Base-by-base conservation (phyloP, 1,140 invertebrate species). In the Ladona fulva region DNA sequence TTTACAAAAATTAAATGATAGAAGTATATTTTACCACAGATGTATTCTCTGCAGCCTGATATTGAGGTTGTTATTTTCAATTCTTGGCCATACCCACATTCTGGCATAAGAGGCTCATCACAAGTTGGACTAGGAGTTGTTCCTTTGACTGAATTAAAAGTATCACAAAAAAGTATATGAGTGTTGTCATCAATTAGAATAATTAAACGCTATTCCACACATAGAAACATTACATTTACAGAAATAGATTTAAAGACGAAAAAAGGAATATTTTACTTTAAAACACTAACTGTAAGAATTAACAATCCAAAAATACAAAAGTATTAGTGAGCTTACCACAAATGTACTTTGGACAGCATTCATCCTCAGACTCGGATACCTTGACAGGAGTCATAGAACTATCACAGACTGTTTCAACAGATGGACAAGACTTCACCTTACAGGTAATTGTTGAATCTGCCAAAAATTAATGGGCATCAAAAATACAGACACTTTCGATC, bases 311-410 rank as follows among this genome's bases (percentile, higher is more conserved):
- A 29, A 74, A 73, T 29, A 66, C 14, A n/a, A 74, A 74, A 75
- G 77, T 0, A 8, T 8, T 8, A 37, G 29, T 37, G 1, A 37
- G 84, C 86, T 85, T 82, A 91, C 90, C 87, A 81, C 93, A 94
- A 19, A 89, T 82, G 81, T 91, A 91, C 75, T 90, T 88, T 0
- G 89, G 86, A 81, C 93, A 94, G 84, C 93, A 94, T 59, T 89
- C 87, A 3, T 84, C 82, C 12, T 87, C 84, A 3, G 89, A 88
- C 29, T 84, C 87, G 22, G 88, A 83, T 0, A 90, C 79, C 14
- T 87, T 82, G 42, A 89, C 81, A 11, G 89, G 85, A 76, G 80
- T 85, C 79, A 83, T 89, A 66, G 86, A 52, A 0, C 66, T 42
- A 16, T 88, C 85, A 78, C 90, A 92, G 74, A 91, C 87, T 11